phyloP scores from a whole-genome alignment of 2,113 vertebrate species.

The Actinemys pallida region DNA sequence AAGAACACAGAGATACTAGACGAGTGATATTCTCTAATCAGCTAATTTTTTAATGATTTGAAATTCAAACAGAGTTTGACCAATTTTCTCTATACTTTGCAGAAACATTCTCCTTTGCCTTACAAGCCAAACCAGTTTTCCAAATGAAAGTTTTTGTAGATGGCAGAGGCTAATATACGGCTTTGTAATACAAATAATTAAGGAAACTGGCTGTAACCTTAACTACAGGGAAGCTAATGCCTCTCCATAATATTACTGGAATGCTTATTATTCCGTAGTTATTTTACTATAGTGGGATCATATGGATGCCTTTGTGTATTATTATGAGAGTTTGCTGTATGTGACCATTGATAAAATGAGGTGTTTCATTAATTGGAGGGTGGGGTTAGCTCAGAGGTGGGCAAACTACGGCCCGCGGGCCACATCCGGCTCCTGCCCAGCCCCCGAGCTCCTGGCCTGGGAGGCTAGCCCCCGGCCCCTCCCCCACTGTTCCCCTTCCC shows the following conservation, averaged over 20 bases:
- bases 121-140: neutral
- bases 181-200: neutral
- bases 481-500: too few relatives aligned
- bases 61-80: neutral
- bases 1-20: too few relatives aligned
- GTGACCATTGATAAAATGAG: neutral
- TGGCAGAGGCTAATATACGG: neutral
- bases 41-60: neutral
- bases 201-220: neutral
- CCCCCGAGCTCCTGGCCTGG: too few relatives aligned
- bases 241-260: neutral
- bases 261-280: neutral
- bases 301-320: neutral
- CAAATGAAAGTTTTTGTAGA: neutral
- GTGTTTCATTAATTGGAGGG: neutral
- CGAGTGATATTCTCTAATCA: neutral
- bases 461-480: too few relatives aligned
- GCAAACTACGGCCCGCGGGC: too few relatives aligned
- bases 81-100: neutral
- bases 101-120: neutral
- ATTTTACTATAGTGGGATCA: neutral
- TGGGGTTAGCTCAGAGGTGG: too few relatives aligned
- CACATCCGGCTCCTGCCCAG: too few relatives aligned
- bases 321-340: neutral
- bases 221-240: neutral